Base-by-base conservation (phyloP, 2,113 vertebrate species). In the Laterallus jamaicensis region DNA sequence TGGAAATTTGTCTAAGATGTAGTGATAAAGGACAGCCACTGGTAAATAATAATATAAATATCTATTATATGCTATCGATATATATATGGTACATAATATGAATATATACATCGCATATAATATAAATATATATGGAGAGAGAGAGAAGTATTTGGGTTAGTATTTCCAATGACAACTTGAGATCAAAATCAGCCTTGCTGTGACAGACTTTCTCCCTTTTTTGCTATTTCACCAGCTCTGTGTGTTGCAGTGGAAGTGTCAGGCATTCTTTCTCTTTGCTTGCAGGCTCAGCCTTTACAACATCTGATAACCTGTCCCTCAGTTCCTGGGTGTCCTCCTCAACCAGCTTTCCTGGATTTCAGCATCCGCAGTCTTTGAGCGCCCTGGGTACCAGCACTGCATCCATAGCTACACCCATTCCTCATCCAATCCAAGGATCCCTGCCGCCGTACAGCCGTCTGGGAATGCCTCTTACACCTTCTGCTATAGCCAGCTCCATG, bases 301-400 rank as follows among this genome's bases (percentile, higher is more conserved):
- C 99, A 68, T 99, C 99, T 31, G 99, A 99, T 78, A 99, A 99
- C 95, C 97, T 99, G 81, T 99, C 99, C 31, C 98, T 99, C 94
- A 99, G 99, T 88, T 99, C 99, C 97, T 99, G 99, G 99, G 99
- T 99, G 69, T 99, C 99, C 29, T 98, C 99, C 44, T 98, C 99
- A 31, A 98, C 99, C 5, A 98, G 98, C 67, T 99, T 99, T 93
- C 98, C 99, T 0, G 98, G 99, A 89, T 99, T 99, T 97, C 99
- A 99, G 97, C 99, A 99, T 69, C 99, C 99, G 4, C 99, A 99
- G 96, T 98, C 99, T 67, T 98, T 99, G 96, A 98, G 98, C 5
- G 98, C 99, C 90, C 98, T 99, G 81, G 98, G 99, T 79, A 97
- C 98, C 91, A 97, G 98, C 95, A 95, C 98, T 4, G 97, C 98